These are phyloP conservation scores for Eudemis profundana DNA, from an alignment of 2,888 invertebrate genomes.

Conservation along the genomic window DNA sequence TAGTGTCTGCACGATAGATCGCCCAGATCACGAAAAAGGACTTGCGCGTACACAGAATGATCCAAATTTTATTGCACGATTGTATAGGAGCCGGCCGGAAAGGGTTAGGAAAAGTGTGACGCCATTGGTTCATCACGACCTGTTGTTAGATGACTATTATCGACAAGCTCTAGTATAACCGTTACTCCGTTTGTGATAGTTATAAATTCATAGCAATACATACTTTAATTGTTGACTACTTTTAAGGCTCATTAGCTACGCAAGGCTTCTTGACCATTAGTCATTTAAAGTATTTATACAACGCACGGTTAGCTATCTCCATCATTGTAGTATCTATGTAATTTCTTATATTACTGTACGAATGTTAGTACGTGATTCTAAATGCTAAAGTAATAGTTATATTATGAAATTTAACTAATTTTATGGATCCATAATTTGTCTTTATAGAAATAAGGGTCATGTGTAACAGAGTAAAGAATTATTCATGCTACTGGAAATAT, in stretches of 20 bases:
- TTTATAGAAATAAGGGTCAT: not conserved
- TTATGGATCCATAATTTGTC: not conserved
- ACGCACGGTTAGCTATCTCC: slow-evolving; percentile 59
- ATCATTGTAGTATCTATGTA: slow-evolving; percentile 49
- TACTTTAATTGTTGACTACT: slow-evolving; percentile 78
- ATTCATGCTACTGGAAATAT: not conserved
- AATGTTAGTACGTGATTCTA: slow-evolving; percentile 63
- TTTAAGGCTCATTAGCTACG: slow-evolving; percentile 75
- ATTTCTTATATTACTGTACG: slow-evolving; percentile 53
- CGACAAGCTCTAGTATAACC: slow-evolving; percentile 55
- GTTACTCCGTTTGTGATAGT: slow-evolving; percentile 45
- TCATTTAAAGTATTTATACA: slow-evolving; percentile 21
- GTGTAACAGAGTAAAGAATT: not conserved
- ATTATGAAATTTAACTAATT: slow-evolving; percentile 2
- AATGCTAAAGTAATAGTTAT: slow-evolving; percentile 48
- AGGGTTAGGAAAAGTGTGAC: too few species aligned
- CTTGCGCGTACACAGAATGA: too few species aligned
- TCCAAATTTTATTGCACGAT: too few species aligned
- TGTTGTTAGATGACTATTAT: too few species aligned
- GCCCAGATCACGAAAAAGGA: too few species aligned
- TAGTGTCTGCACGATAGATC: not conserved
- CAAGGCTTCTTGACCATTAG: slow-evolving; percentile 47
- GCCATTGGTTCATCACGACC: too few species aligned
- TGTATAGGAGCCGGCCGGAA: too few species aligned
- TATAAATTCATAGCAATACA: slow-evolving; percentile 41